Base-by-base conservation (phyloP, 2,113 vertebrate species). In the Pogona vitticeps region DNA sequence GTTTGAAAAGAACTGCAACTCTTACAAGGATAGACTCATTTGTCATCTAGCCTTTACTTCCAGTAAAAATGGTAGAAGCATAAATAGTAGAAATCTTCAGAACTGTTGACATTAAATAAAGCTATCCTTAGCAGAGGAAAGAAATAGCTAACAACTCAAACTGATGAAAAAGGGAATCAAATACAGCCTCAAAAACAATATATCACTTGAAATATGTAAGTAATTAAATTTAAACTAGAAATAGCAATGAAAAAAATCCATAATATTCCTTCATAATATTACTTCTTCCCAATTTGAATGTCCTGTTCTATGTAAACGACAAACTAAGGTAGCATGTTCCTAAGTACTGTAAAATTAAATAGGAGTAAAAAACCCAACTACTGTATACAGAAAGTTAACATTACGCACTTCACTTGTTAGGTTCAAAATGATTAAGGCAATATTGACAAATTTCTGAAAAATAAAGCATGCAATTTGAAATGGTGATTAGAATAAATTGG, bases 21-120 rank as follows among this genome's bases (percentile, higher is more conserved):
- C 84, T 0, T 83, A 82, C 6, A 88, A 40, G 28, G 3, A 4
- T 88, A 68, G 91, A 87, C 28, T 0, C 0, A 75, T 80, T 92
- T 91, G 1, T 88, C 88, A 75, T 91, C 65, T 71, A 91, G 75
- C 21, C 56, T 38, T 80, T 81, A 31, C n/a, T 90, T 91, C 20
- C 80, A 8, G 70, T 38, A 28, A 36, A 85, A 26, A 10, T 31
- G 31, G 72, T 84, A 84, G 61, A 75, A 65, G 38, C 18, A 84
- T 61, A 36, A 33, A 76, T 12, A 76, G 28, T 21, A 76, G 38
- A 17, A 76, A 12, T n/a, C 28, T 67, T 52, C 18, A 65, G 9
- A 76, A 84, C 20, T 33, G 40, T 31, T 33, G 20, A 31, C 58
- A 84, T 84, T 76, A 63, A 76, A 58, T 84, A 76, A 46, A 76